phyloP scores from a whole-genome alignment of 2,113 vertebrate species.

The Psettodes erumei region DNA sequence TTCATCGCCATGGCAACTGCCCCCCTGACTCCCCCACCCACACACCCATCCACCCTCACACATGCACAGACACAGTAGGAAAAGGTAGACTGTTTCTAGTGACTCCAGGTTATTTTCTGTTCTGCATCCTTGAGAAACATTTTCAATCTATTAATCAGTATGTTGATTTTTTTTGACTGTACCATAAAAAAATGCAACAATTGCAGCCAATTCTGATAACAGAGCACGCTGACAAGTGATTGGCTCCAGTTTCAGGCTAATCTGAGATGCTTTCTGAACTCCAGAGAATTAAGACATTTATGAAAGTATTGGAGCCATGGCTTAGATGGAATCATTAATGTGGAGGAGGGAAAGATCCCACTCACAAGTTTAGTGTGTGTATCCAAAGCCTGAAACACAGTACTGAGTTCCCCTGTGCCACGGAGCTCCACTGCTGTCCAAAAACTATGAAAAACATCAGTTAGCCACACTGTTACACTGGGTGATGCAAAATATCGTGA shows the following conservation, averaged over 20 bases:
- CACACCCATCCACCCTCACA: slow-evolving; percentile 42
- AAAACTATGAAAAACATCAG: too few species aligned
- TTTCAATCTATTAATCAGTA: neutral
- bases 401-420: too few species aligned
- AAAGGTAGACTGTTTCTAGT: slow-evolving; percentile 10
- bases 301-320: neutral
- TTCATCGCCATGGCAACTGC: slow-evolving; percentile 67
- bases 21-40: slow-evolving; percentile 34
- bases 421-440: neutral
- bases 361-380: neutral
- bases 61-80: slow-evolving; percentile 6
- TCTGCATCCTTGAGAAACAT: neutral
- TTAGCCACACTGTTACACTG: too few species aligned
- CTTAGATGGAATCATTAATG: neutral
- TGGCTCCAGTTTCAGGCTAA: neutral
- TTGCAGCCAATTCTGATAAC: neutral
- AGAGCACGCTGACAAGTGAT: neutral
- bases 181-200: neutral
- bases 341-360: neutral
- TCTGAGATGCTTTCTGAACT: neutral
- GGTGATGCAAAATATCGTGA: too few species aligned
- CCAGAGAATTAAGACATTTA: neutral
- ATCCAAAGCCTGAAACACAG: neutral
- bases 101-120: neutral
- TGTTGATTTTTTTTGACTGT: neutral